Conservation (phyloP, 2,888 invertebrate genomes). For the Lingula anatina region DNA sequence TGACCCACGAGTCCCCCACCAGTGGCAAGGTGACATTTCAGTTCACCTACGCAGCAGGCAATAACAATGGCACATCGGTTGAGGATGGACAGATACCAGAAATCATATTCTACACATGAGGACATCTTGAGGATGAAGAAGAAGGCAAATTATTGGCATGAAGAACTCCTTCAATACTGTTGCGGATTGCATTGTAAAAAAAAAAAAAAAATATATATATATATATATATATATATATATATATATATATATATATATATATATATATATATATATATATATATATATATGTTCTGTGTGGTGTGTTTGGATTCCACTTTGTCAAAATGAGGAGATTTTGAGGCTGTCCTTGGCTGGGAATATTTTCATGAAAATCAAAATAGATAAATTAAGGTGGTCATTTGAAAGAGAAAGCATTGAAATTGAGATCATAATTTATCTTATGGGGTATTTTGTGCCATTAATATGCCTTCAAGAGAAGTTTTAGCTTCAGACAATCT, state of each 20-base stretch:
- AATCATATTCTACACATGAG: constrained; percentile 68
- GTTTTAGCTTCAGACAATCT: no score
- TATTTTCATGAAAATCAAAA: no score
- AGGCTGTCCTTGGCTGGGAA: neutral
- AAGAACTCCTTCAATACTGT: no score
- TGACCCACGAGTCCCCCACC: constrained; percentile 69
- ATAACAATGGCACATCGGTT: constrained; percentile 80
- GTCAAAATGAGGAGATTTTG: neutral
- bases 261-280: neutral
- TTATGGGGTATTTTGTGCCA: no score
- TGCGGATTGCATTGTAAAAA: no score
- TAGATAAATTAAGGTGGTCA: no score
- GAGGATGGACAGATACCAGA: constrained; percentile 85
- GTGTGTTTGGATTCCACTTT: neutral
- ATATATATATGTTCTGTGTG: neutral
- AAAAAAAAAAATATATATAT: constrained; percentile 3
- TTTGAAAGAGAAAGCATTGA: no score
- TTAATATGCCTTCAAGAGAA: no score
- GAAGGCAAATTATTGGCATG: no score
- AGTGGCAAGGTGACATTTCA: constrained; percentile 75
- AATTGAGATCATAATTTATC: no score
- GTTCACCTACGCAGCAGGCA: constrained; percentile 79
- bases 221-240: constrained; percentile 4
- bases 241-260: constrained; percentile 1
- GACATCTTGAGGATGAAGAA: no score